Conservation (phyloP, 2,113 vertebrate genomes). For the Paramormyrops kingsleyae region DNA sequence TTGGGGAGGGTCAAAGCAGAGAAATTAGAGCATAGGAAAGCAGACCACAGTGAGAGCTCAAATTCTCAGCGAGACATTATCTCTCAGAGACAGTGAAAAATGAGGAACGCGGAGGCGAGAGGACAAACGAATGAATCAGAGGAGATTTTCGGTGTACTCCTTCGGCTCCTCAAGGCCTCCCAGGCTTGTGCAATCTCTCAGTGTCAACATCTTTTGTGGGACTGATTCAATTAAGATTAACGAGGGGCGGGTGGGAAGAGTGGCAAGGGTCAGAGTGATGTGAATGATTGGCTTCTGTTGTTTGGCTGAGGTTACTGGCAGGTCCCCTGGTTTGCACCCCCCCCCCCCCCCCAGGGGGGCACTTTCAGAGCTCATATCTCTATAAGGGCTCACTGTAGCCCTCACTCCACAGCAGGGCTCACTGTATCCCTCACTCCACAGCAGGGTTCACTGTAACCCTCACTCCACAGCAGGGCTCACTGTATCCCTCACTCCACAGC, state of each 20-base stretch:
- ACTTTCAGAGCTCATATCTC: neutral
- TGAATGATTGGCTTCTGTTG: conserved; percentile 41
- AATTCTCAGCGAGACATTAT: conserved; percentile 34
- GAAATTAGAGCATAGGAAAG: neutral
- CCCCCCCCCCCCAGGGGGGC: neutral
- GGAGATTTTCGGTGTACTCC: conserved; percentile 54
- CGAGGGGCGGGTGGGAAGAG: conserved; percentile 43
- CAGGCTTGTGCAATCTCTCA: conserved; percentile 73
- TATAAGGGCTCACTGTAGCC: neutral
- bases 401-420: neutral
- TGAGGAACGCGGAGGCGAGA: conserved; percentile 64
- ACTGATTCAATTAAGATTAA: conserved; percentile 92
- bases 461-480: neutral
- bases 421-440: neutral
- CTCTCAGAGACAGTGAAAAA: conserved; percentile 67
- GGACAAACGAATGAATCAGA: conserved; percentile 76
- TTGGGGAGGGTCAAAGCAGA: neutral
- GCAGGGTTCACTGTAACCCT: neutral
- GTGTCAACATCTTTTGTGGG: conserved; percentile 69
- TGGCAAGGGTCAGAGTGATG: conserved; percentile 62
- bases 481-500: neutral
- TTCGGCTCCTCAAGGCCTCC: conserved; percentile 66
- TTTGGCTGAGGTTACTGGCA: neutral
- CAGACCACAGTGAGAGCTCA: conserved; percentile 38
- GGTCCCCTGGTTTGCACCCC: neutral